Conservation (phyloP, 2,888 invertebrate species). For the Tachina fera region DNA sequence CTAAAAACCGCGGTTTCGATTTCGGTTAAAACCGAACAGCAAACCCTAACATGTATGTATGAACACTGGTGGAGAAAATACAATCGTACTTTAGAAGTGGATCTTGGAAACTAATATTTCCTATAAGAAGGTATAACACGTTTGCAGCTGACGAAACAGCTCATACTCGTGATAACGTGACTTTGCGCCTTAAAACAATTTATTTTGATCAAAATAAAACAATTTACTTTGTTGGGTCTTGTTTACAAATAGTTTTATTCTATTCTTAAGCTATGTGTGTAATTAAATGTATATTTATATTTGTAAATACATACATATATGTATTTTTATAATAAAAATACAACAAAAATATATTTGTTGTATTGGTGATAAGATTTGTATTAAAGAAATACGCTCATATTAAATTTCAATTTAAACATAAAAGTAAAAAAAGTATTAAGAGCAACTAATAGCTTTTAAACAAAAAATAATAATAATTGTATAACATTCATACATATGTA, state of each 20-base stretch:
- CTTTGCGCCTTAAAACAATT: background rate
- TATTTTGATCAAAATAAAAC: background rate
- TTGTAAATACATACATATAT: conserved; percentile 3
- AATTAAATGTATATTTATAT: conserved; percentile 6
- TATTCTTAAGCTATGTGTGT: conserved; percentile 54
- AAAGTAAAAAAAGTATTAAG: background rate
- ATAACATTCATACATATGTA: background rate
- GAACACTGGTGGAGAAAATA: too few species aligned
- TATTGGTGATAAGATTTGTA: conserved; percentile 32
- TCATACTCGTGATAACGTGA: too few species aligned
- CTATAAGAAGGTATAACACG: too few species aligned
- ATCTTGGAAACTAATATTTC: too few species aligned
- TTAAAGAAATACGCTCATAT: conserved; percentile 34
- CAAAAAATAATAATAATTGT: background rate
- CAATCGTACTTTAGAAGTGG: too few species aligned
- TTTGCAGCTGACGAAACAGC: too few species aligned
- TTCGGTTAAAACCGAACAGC: too few species aligned
- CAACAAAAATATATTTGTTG: conserved; percentile 33
- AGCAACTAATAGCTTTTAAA: background rate
- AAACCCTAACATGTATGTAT: too few species aligned
- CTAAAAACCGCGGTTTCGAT: too few species aligned
- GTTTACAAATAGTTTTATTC: conserved; percentile 59
- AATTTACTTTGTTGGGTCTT: conserved; percentile 10
- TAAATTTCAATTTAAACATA: conserved; percentile 43
- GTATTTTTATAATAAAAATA: conserved; percentile 40